Percentiles rank a stretch among this genome's conserved stretches.
Conservation (phyloP, 2,113 vertebrate genomes). For the Peromyscus californicus region DNA sequence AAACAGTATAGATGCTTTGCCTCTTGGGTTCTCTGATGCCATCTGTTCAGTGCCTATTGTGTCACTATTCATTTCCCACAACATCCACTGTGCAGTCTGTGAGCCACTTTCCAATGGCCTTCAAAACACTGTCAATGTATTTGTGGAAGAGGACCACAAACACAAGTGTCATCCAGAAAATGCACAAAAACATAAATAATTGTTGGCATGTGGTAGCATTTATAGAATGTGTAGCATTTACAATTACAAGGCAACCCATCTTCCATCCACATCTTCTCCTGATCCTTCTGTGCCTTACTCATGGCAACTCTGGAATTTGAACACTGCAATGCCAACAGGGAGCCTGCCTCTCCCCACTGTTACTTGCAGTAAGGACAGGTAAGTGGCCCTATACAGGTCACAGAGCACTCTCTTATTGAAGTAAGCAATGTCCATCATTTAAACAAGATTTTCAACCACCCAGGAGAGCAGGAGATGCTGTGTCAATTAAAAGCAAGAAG, state of each 20-base stretch:
- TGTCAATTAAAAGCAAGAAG: background rate
- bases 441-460: background rate
- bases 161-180: background rate
- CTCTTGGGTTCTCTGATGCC: slow-evolving; percentile 1
- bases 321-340: background rate
- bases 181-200: background rate
- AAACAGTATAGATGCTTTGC: background rate
- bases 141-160: slow-evolving; percentile 24
- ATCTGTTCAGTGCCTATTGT: slow-evolving; percentile 34
- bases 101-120: background rate
- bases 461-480: background rate
- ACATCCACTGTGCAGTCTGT: background rate
- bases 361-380: background rate
- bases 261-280: background rate
- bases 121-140: background rate
- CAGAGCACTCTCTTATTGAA: background rate
- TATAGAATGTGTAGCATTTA: background rate
- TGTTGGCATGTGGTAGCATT: background rate
- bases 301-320: background rate
- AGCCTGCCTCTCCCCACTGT: background rate
- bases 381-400: background rate
- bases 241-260: background rate
- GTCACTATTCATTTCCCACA: slow-evolving; percentile 12
- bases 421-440: background rate
- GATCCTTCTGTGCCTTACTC: background rate